phyloP scores from a whole-genome alignment of 2,888 invertebrate species.

The Cephus pulcher region DNA sequence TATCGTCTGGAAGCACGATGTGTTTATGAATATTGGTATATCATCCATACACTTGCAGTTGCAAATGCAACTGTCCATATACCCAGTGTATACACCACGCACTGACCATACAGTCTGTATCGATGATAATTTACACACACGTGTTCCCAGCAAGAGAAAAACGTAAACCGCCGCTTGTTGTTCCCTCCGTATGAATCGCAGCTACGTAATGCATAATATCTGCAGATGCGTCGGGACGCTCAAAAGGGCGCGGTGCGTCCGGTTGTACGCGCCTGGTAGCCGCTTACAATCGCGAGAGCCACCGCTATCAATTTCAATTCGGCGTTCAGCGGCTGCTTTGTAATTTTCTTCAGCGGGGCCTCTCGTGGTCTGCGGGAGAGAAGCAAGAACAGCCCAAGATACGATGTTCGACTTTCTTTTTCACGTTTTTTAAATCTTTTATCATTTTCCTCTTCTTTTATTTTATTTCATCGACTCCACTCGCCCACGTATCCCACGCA shows the following conservation, averaged over 20 bases:
- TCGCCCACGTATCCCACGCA: neutral
- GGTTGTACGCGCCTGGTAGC: slow-evolving; percentile 34
- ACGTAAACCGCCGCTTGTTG: neutral
- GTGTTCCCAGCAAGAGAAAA: neutral
- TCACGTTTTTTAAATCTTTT: slow-evolving; percentile 4
- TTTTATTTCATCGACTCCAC: neutral
- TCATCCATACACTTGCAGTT: slow-evolving; percentile 27
- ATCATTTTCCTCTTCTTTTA: neutral
- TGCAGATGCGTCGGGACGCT: slow-evolving; percentile 11
- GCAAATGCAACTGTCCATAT: slow-evolving; percentile 1
- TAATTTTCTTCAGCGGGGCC: slow-evolving; percentile 25
- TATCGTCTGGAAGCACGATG: slow-evolving; percentile 31
- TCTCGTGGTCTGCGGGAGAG: slow-evolving; percentile 21
- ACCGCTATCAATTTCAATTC: slow-evolving; percentile 49
- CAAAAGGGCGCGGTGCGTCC: slow-evolving; percentile 23
- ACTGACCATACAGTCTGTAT: neutral
- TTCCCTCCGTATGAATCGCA: slow-evolving; percentile 11
- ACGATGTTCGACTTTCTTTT: slow-evolving; percentile 20
- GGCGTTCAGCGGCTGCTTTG: slow-evolving; percentile 37
- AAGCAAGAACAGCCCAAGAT: slow-evolving; percentile 32
- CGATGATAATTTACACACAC: neutral
- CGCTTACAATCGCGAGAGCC: slow-evolving; percentile 13
- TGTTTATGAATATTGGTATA: slow-evolving; percentile 41
- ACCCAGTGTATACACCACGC: neutral
- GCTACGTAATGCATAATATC: slow-evolving; percentile 14